Evolutionary conservation across 1,140 invertebrate species (phyloP), one percentile per base, ranked within the genome.

Genomic region (Eulimnadia texana): DNA sequence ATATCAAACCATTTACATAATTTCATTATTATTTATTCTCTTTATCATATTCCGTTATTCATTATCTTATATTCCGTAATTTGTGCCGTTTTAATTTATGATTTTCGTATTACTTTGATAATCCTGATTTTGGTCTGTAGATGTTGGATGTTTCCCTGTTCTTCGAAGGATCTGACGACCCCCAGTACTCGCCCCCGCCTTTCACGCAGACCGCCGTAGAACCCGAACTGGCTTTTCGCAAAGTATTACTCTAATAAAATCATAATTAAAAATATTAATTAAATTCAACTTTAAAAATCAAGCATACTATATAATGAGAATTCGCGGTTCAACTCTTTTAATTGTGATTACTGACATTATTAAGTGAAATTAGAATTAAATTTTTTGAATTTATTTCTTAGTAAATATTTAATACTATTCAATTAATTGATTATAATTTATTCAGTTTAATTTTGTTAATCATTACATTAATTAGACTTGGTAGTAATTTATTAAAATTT

Each of bases 111-210:
- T n/a, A n/a, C n/a, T n/a, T n/a, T n/a, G n/a, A n/a, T n/a, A n/a
- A n/a, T n/a, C n/a, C n/a, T n/a, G n/a, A n/a, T n/a, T n/a, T n/a
- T n/a, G n/a, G n/a, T n/a, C n/a, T 74, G 33, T 71, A 90, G 87
- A 80, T 85, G 58, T 72, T 97, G 70, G 92, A 95, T 73, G 85
- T 95, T 68, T 87, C 89, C 42, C 83, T 93, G 68, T 81, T 88
- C 65, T 87, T 87, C 71, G 91, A 94, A 70, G 75, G 82, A 49
- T 79, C 79, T 65, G 89, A 88, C 69, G 87, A 90, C 63, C 71
- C 74, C n/a, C 86, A 90, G 67, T 78, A 77, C 67, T 85, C 86
- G 63, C 85, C 87, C 10, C 33, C 55, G 33, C 33, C 33, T 86
- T 90, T 67, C 82, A 69, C 62, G 49, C 58, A 47, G 60, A 62